A percentile compares a stretch with the other conserved stretches of the same genome.
Evolutionary conservation across 2,113 vertebrate genomes (phyloP).

Genomic region (Nibea coibor): DNA sequence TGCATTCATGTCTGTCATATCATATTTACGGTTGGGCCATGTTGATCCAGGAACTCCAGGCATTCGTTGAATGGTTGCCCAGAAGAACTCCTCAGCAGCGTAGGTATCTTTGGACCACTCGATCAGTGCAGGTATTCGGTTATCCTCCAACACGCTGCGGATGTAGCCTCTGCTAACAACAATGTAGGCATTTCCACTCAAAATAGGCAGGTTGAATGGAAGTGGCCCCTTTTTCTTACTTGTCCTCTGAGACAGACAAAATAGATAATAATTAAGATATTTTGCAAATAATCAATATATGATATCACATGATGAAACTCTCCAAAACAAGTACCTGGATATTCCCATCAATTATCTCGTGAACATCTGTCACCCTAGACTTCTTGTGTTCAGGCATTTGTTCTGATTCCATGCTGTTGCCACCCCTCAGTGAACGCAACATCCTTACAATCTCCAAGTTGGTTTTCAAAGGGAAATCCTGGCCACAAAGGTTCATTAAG

Average conservation of each 20-base stretch:
- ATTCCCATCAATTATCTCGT: constrained; percentile 80
- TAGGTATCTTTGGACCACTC: constrained; percentile 92
- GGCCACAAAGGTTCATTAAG: constrained; percentile 92
- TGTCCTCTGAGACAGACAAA: constrained; percentile 58
- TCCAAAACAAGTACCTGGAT: constrained; percentile 57
- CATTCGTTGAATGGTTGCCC: constrained; percentile 93
- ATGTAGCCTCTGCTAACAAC: constrained; percentile 87
- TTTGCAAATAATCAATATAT: neutral
- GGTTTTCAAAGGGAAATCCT: constrained; percentile 95
- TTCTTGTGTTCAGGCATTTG: constrained; percentile 84
- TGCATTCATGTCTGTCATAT: constrained; percentile 88
- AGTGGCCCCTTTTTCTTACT: constrained; percentile 80
- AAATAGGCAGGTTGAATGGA: constrained; percentile 85
- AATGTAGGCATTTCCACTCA: constrained; percentile 92
- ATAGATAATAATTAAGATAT: neutral
- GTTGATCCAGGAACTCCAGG: constrained; percentile 86
- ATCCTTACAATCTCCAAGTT: constrained; percentile 90
- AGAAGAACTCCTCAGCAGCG: constrained; percentile 92
- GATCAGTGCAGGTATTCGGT: constrained; percentile 81
- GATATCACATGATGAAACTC: neutral
- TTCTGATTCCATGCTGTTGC: constrained; percentile 91
- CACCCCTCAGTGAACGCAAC: constrained; percentile 84
- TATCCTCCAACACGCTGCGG: constrained; percentile 81
- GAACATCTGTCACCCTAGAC: constrained; percentile 80
- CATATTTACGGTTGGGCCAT: constrained; percentile 84